Percentiles rank a stretch among this genome's conserved stretches.
These are phyloP conservation scores for Resseliella maxima DNA, from an alignment of 2,888 invertebrate species.

Conservation along the genomic window DNA sequence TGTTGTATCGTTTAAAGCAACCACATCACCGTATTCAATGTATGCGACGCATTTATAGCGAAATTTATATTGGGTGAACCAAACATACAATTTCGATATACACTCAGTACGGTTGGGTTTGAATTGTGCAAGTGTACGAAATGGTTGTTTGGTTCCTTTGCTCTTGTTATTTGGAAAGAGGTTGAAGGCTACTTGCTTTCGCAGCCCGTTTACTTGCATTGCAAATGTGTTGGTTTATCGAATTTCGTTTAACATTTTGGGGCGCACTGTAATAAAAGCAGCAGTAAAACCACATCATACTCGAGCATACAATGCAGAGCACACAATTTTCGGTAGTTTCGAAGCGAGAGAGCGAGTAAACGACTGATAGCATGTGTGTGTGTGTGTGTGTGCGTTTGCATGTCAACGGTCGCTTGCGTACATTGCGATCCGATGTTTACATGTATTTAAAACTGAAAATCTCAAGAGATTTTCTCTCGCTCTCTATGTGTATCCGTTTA, in stretches of 20 bases:
- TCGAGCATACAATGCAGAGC: background rate
- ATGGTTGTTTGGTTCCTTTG: too few species aligned
- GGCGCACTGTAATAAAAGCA: slow-evolving; percentile 41
- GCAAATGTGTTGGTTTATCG: slow-evolving; percentile 5
- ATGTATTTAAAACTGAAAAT: slow-evolving; percentile 51
- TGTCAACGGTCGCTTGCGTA: slow-evolving; percentile 52
- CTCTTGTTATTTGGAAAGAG: background rate
- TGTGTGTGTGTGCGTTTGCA: slow-evolving; percentile 19
- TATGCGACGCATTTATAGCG: slow-evolving; percentile 49
- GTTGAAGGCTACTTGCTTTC: slow-evolving; percentile 33
- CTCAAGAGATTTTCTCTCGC: slow-evolving; percentile 52
- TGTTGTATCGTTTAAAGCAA: background rate
- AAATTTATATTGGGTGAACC: background rate
- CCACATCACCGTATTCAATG: background rate
- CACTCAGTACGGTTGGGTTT: background rate
- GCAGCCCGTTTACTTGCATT: background rate
- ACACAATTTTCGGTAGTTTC: slow-evolving; percentile 25
- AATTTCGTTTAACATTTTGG: slow-evolving; percentile 20
- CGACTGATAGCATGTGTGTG: background rate
- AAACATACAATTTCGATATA: background rate
- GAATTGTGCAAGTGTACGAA: slow-evolving; percentile 11
- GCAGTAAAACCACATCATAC: background rate
- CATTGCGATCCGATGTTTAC: slow-evolving; percentile 47
- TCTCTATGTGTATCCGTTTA: slow-evolving; percentile 26
- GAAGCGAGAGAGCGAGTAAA: background rate